A percentile compares a stretch with the other conserved stretches of the same genome.
Conservation (phyloP, 1,140 invertebrate genomes). For the Zophobas atratus region DNA sequence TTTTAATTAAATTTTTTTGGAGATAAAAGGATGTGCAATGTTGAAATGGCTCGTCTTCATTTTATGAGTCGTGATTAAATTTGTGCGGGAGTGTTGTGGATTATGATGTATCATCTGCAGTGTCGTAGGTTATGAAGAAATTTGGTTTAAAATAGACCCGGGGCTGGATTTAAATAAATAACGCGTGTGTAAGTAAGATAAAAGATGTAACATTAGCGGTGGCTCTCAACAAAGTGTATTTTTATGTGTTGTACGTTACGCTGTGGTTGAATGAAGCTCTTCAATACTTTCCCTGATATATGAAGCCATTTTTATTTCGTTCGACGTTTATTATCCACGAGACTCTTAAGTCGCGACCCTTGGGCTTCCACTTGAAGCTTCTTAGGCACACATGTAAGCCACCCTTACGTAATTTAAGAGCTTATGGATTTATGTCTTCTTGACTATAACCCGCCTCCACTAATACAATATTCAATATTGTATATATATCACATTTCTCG, state of each 20-base stretch:
- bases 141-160: neutral
- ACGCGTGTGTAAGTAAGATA: slow-evolving; percentile 30
- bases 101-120: neutral
- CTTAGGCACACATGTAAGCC: slow-evolving; percentile 46
- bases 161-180: slow-evolving; percentile 20
- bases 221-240: slow-evolving; percentile 47
- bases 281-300: slow-evolving; percentile 47
- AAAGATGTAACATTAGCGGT: slow-evolving; percentile 40
- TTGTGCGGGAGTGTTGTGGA: neutral
- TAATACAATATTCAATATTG: slow-evolving; percentile 40
- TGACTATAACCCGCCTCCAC: slow-evolving; percentile 17
- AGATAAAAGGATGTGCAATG: neutral
- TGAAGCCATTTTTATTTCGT: slow-evolving; percentile 51
- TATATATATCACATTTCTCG: slow-evolving; percentile 19
- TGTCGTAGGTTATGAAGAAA: slow-evolving; percentile 9
- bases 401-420: slow-evolving; percentile 45
- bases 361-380: slow-evolving; percentile 46
- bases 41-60: neutral
- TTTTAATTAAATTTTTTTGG: neutral
- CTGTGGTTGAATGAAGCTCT: slow-evolving; percentile 42
- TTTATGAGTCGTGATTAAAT: neutral
- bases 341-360: slow-evolving; percentile 43
- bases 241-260: slow-evolving; percentile 47
- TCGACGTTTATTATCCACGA: slow-evolving; percentile 49
- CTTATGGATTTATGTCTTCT: slow-evolving; percentile 44